Evolutionary conservation across 2,113 vertebrate species (phyloP).

Genomic region (Anseranas semipalmata): DNA sequence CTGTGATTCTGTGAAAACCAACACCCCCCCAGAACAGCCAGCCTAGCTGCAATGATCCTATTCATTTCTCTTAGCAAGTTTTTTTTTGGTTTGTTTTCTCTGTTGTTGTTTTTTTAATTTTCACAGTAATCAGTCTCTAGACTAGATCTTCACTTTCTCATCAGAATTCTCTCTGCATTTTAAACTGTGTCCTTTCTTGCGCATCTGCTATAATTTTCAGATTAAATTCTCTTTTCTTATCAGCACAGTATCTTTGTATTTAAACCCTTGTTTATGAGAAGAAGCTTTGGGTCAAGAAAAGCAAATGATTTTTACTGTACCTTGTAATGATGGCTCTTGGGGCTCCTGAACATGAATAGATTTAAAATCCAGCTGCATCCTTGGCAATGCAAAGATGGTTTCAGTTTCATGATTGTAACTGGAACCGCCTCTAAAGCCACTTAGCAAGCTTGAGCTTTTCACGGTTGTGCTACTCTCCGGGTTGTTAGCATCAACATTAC

Average conservation of each 20-base stretch:
- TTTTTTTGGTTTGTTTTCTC: no score
- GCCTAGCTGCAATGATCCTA: neutral
- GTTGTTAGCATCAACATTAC: slow-evolving; percentile 94
- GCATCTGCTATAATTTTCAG: neutral
- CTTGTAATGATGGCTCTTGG: slow-evolving; percentile 90
- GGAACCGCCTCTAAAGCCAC: slow-evolving; percentile 90
- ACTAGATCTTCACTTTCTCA: neutral
- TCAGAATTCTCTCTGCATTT: neutral
- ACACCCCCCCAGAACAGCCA: neutral
- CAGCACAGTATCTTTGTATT: neutral
- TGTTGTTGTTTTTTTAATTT: neutral
- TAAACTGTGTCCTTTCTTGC: neutral
- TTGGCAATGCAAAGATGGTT: slow-evolving; percentile 96
- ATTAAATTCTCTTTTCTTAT: neutral
- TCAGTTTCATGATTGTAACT: slow-evolving; percentile 98
- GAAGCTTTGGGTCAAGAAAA: neutral
- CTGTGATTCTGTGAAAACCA: neutral
- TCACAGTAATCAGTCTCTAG: neutral
- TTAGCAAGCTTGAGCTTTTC: slow-evolving; percentile 91
- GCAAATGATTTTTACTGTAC: slow-evolving; percentile 55
- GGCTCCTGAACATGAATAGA: slow-evolving; percentile 96
- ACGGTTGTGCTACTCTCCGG: slow-evolving; percentile 86
- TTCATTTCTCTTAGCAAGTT: neutral
- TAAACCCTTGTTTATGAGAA: neutral
- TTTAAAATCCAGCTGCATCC: slow-evolving; percentile 98